These are phyloP conservation scores for Drosophila prostipennis DNA, from an alignment of 2,888 invertebrate species.

Conservation along the genomic window DNA sequence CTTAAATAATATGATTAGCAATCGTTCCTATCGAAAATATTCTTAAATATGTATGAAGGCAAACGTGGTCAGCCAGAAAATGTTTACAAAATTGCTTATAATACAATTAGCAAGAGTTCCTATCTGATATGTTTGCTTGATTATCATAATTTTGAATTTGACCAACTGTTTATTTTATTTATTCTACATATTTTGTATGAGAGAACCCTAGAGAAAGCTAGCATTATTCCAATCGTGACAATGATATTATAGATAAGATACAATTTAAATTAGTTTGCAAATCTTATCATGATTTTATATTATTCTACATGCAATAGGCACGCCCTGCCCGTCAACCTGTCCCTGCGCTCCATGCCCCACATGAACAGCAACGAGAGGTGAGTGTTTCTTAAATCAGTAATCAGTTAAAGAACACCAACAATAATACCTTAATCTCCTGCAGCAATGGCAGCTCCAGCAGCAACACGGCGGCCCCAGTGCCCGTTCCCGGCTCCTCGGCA, in stretches of 20 bases:
- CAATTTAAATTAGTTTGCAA: not conserved
- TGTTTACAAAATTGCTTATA: too few species aligned
- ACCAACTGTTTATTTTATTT: not conserved
- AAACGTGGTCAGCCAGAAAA: too few species aligned
- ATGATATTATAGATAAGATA: not conserved
- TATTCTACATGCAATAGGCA: slow-evolving; percentile 56
- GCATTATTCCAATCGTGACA: not conserved
- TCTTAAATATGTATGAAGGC: not conserved
- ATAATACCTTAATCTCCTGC: not conserved
- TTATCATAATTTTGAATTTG: not conserved
- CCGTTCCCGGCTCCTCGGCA: slow-evolving; percentile 12
- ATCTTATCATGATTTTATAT: not conserved
- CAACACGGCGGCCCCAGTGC: slow-evolving; percentile 35
- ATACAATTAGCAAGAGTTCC: not conserved
- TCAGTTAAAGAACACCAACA: too few species aligned
- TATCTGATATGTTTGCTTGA: not conserved
- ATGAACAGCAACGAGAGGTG: slow-evolving; percentile 77
- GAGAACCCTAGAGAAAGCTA: not conserved
- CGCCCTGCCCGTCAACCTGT: slow-evolving; percentile 81
- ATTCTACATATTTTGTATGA: not conserved
- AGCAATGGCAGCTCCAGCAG: slow-evolving; percentile 71
- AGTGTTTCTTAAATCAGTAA: slow-evolving; percentile 30
- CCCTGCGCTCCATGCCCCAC: slow-evolving; percentile 77
- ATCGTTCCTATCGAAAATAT: not conserved
- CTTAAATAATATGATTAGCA: slow-evolving; percentile 4